Evolutionary conservation across 2,113 vertebrate genomes (phyloP).

Genomic region (Hydrolagus affinis): DNA sequence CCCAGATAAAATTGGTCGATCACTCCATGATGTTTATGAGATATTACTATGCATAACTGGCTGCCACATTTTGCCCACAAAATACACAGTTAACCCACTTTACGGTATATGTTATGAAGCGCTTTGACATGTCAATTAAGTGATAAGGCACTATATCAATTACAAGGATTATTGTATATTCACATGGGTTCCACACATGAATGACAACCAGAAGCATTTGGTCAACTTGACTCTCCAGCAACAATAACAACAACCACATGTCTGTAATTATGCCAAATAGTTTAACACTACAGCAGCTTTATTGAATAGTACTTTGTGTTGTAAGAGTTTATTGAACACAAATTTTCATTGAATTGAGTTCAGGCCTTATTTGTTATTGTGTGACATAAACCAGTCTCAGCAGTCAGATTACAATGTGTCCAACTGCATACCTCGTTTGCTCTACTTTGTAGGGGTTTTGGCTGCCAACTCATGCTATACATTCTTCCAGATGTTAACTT

Average conservation of each 20-base stretch:
- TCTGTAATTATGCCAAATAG: background rate
- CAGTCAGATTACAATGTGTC: constrained; percentile 46
- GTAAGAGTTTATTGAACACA: background rate
- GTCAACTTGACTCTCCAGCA: background rate
- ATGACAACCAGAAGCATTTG: background rate
- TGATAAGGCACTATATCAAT: too few species aligned
- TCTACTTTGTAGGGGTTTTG: constrained; percentile 49
- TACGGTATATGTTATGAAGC: too few species aligned
- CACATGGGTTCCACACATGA: background rate
- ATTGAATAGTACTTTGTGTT: background rate
- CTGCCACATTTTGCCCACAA: too few species aligned
- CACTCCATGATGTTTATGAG: too few species aligned
- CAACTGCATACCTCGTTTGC: constrained; percentile 48
- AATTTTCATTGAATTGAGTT: background rate
- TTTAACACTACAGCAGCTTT: background rate
- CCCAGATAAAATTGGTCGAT: too few species aligned
- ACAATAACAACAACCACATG: background rate
- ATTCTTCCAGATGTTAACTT: constrained; percentile 49
- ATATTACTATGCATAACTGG: too few species aligned
- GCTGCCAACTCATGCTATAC: constrained; percentile 54
- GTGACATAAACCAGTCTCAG: constrained; percentile 35
- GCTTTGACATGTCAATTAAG: too few species aligned
- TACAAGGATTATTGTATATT: too few species aligned
- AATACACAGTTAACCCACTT: too few species aligned
- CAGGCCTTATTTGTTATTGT: constrained; percentile 33